Percentiles rank a stretch among this genome's conserved stretches.
phyloP scores from a whole-genome alignment of 2,113 vertebrate genomes.

The Morphnarchus princeps region DNA sequence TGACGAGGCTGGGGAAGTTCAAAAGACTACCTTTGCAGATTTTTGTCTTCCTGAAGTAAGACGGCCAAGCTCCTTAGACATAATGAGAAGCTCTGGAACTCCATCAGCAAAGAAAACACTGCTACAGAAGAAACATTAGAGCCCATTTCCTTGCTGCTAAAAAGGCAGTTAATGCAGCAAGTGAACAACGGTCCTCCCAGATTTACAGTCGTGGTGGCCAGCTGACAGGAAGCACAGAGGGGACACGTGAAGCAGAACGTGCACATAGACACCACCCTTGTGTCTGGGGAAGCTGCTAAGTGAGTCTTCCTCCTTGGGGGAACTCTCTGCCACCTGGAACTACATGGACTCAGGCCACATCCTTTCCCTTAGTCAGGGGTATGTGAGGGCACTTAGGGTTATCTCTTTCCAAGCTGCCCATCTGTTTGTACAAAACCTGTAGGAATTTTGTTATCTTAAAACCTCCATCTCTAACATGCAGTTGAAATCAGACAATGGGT shows the following conservation, averaged over 20 bases:
- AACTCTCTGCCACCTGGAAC: not conserved
- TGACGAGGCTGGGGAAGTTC: not conserved
- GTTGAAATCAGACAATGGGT: not conserved
- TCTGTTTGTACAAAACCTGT: not conserved
- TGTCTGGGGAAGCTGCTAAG: not conserved
- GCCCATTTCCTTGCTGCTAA: not conserved
- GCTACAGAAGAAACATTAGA: not conserved
- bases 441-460: not conserved
- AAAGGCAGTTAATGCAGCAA: not conserved
- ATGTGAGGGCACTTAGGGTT: not conserved
- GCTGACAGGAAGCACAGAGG: not conserved
- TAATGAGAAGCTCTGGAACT: not conserved
- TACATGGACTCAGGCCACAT: not conserved
- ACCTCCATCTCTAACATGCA: not conserved
- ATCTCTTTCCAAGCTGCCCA: not conserved
- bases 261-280: not conserved
- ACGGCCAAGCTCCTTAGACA: not conserved
- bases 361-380: not conserved
- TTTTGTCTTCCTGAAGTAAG: not conserved
- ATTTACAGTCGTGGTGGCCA: not conserved
- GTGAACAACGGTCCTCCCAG: not conserved
- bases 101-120: not conserved
- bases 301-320: not conserved
- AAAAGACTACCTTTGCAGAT: not conserved
- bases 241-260: not conserved